These are phyloP conservation scores for Drosophila ohnishii DNA, from an alignment of 1,140 invertebrate species.

Conservation along the genomic window DNA sequence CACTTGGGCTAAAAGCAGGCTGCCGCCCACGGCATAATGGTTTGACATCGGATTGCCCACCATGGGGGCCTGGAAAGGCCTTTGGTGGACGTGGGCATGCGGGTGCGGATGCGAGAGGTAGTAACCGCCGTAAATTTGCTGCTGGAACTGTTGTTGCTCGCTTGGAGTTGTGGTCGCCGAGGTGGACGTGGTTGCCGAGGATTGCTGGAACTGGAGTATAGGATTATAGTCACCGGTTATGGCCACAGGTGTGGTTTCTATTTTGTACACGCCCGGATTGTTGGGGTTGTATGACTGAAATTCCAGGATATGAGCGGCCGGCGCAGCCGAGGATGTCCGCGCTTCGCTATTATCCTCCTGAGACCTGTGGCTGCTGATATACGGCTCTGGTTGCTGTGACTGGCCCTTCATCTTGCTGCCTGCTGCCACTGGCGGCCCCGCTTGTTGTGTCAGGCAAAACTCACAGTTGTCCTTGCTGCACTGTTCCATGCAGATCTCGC, in stretches of 20 bases:
- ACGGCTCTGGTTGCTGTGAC: constrained; percentile 16
- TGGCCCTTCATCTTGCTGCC: constrained; percentile 17
- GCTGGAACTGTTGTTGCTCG: constrained; percentile 53
- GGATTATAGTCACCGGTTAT: constrained; percentile 82
- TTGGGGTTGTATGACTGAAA: constrained; percentile 83
- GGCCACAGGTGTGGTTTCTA: constrained; percentile 82
- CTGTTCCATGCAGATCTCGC: constrained; percentile 78
- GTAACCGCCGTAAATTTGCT: constrained; percentile 47
- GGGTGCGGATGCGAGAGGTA: constrained; percentile 34
- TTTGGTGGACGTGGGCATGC: constrained; percentile 15
- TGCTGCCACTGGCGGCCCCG: not conserved
- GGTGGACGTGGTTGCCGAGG: constrained; percentile 53
- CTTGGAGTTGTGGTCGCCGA: constrained; percentile 59
- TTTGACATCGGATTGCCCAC: constrained; percentile 32
- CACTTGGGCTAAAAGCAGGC: constrained; percentile 40
- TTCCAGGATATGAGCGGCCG: constrained; percentile 74
- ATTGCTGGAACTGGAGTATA: constrained; percentile 76
- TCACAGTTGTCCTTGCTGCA: constrained; percentile 79
- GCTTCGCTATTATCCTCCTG: constrained; percentile 16
- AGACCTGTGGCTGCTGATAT: constrained; percentile 3
- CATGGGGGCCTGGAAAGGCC: constrained; percentile 15
- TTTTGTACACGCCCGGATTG: constrained; percentile 82
- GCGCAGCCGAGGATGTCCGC: constrained; percentile 32
- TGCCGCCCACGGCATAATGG: constrained; percentile 52
- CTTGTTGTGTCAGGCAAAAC: constrained; percentile 59